Evolutionary conservation across 2,888 invertebrate species (phyloP), one percentile per base, ranked within the genome.

Genomic region (Augochlorella aurata): DNA sequence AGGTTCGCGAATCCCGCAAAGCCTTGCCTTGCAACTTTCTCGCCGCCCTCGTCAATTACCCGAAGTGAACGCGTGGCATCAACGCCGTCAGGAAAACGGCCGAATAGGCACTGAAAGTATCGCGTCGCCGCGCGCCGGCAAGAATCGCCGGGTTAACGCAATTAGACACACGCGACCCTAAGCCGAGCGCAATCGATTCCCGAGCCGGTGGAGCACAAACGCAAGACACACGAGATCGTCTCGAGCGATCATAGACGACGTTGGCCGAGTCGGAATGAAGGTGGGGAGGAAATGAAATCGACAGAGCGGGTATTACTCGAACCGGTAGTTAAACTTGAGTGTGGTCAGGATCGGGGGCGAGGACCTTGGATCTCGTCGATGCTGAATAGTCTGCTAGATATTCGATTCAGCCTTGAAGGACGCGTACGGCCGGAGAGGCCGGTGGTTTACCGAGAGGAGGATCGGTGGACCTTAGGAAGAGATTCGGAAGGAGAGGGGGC

Each of bases 391-490:
- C 77, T 70, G 63, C 54, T 83, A 81, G 81, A 81, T 83, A 78
- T 87, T 82, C 78, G 81, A 83, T 79, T 66, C 68, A 73, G 70
- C 77, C 79, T 82, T 65, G 87, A 72, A 78, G 87, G 81, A 81
- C 77, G 74, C 44, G 69, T 54, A n/a, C 16, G 83, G 49, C 44
- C 45, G 47, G 70, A 65, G 67, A 71, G 71, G 21, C 45, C 29
- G 74, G 50, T 70, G 58, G 67, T 58, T 58, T 24, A 14, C 66
- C 45, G 21, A 12, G 50, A 58, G 14, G 54, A 38, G 38, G 16
- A 18, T 38, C 4, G 18, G 49, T 18, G 47, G 54, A 29, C 38
- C n/a, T 61, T 61, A 29, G 29, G 16, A 8, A 29, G 2, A 24
- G 29, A 61, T 61, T 8, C 24, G 14, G 24, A 49, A 49, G 5